Base-by-base conservation (phyloP, 2,113 vertebrate genomes). In the Gambusia holbrooki region DNA sequence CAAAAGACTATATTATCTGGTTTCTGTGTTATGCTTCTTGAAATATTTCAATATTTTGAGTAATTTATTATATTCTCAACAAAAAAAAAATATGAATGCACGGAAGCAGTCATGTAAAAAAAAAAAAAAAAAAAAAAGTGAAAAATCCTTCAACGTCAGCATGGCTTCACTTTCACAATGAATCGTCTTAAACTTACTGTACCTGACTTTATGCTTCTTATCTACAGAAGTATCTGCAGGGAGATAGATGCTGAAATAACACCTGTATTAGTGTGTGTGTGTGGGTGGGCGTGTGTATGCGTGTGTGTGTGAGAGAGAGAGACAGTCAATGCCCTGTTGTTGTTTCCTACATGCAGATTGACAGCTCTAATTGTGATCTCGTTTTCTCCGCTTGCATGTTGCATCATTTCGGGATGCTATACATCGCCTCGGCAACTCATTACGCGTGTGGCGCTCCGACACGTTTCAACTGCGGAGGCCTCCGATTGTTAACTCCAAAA, bases 401-500 rank as follows among this genome's bases (percentile, higher is more conserved):
- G 27, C 69, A 60, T 74, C 68, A 32, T 42, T 75, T 58, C 66
- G 70, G 63, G 42, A 69, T 75, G 83, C 30, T 11, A 71, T 73
- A 75, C 66, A 60, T 79, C 13, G 51, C 73, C 66, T 63, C 51
- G 73, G 70, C 81, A 48, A 32, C 70, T 88, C 82, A 84, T 80
- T 88, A 79, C 87, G 82, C 74, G 61, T 45, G 66, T 66, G 70
- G 63, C 74, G 75, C 70, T 60, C 58, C 62, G 19, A 22, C 42
- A 32, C n/a, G 15, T 70, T 51, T 74, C 83, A 77, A 32, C 69
- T 75, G 63, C 72, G 77, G 78, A 72, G 73, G 62, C 69, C 71
- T 80, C 48, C 60, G 79, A 76, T 76, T 85, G 73, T 82, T 86
- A 80, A 88, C 65, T 80, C 75, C 75, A n/a, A 73, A 65, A 68